Evolutionary conservation across 2,888 invertebrate species (phyloP), one percentile per base, ranked within the genome.

Genomic region (Hartigia nigra): DNA sequence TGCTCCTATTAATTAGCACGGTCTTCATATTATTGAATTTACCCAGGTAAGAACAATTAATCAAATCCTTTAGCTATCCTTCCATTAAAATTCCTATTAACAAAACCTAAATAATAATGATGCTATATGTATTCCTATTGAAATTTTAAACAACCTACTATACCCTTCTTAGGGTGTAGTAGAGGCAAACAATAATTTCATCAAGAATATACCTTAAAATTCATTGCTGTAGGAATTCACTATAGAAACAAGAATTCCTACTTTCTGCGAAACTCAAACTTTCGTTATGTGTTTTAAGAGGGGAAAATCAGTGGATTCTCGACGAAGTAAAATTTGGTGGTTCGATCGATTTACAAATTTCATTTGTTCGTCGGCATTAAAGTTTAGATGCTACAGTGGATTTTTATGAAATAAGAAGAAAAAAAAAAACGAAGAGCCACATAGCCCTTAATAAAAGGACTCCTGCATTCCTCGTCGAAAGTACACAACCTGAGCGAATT

Each of bases 1-100:
- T 95, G 94, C 90, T 95, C 32, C 91, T 95, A 1, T 91, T 95
- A 4, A 94, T 95, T 76, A 95, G 95, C n/a, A 93, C 94, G 0
- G 94, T 94, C 12, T 95, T 95, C 87, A 92, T 95, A 32, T 89
- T 94, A 1, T 91, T 95, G 55, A 95, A 95, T 90, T 90, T 94
- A 75, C 95, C 95, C 74, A 94, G 94, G 94, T 94, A 91, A 91
- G 88, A 74, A 84, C 31, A 31, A 31, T 31, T 0, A 31, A 70
- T 70, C 5, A 9, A 31, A n/a, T n/a, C 14, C 1, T 14, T 39
- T 39, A 2, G 9, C 39, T 9, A 23, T 55, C 5, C 0, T 55
- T 23, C 23, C 9, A 5, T 39, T 23, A 9, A 55, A 55, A 55
- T 55, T 9, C 5, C 5, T 55, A 23, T 23, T 23, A 4, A 5